A percentile compares a stretch with the other conserved stretches of the same genome.
Conservation (phyloP, 2,797 vertebrate species). For the Triplophysa yarkandensis region DNA sequence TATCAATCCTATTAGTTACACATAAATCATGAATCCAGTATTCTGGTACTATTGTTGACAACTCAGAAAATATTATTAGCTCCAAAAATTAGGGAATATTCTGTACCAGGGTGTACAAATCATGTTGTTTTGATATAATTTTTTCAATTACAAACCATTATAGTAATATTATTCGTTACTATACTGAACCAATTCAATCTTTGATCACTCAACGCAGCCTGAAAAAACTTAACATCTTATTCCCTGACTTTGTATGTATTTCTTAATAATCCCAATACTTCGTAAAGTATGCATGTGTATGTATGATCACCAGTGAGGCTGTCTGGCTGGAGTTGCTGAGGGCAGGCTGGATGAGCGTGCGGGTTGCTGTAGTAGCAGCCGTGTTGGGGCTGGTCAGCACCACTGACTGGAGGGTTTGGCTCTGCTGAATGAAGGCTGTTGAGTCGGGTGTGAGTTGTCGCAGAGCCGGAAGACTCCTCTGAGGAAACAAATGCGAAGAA, state of each 20-base stretch:
- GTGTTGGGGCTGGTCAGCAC: conserved; percentile 64
- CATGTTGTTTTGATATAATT: background rate
- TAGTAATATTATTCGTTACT: conserved; percentile 1
- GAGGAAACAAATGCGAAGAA: conserved; percentile 40
- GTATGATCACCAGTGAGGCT: conserved; percentile 80
- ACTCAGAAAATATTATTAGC: background rate
- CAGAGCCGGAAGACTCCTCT: conserved; percentile 98
- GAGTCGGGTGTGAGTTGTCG: conserved; percentile 96
- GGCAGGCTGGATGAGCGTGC: conserved; percentile 84
- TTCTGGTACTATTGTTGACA: background rate
- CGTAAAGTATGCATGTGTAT: background rate
- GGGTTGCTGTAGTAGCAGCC: conserved; percentile 70
- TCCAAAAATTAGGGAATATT: background rate
- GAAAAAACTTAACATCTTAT: background rate
- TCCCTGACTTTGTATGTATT: background rate
- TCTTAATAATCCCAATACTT: background rate
- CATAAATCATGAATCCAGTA: background rate
- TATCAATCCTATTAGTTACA: background rate
- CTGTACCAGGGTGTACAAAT: background rate
- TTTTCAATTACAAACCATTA: conserved; percentile 4
- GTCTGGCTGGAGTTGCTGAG: conserved; percentile 84
- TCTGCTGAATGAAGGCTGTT: conserved; percentile 95
- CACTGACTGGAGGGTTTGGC: conserved; percentile 84
- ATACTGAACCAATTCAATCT: conserved; percentile 4
- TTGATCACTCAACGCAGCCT: background rate